phyloP scores from a whole-genome alignment of 2,797 vertebrate genomes.

The Falco concolor region DNA sequence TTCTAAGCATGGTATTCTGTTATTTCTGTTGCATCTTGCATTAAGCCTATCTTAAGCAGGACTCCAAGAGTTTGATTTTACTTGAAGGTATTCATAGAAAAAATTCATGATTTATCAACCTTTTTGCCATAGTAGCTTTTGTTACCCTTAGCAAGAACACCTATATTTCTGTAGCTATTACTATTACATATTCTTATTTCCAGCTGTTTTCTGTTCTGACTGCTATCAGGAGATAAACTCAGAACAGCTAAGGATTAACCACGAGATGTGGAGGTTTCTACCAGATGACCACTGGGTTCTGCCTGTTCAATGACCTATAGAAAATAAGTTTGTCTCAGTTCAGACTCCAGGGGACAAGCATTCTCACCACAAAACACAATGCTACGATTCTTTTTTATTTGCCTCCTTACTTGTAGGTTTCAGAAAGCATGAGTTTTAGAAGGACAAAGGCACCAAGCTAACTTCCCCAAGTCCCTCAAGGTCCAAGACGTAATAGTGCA shows the following conservation, averaged over 20 bases:
- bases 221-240: not conserved
- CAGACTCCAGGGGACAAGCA: not conserved
- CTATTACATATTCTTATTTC: not conserved
- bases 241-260: not conserved
- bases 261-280: not conserved
- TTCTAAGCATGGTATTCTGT: not conserved
- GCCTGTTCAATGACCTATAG: not conserved
- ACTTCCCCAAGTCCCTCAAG: not conserved
- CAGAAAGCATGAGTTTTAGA: not conserved
- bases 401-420: not conserved
- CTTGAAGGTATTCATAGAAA: not conserved
- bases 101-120: not conserved
- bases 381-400: not conserved
- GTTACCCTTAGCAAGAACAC: not conserved
- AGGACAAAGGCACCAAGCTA: not conserved
- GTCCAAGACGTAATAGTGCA: not conserved
- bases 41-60: not conserved
- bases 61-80: slow-evolving; percentile 5
- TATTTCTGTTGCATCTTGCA: not conserved
- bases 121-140: not conserved
- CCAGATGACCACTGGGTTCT: not conserved
- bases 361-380: not conserved
- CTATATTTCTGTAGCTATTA: not conserved
- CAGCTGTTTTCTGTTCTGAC: not conserved
- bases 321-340: not conserved